Conservation (phyloP, 2,113 vertebrate genomes). For the Chionodraco myersi region DNA sequence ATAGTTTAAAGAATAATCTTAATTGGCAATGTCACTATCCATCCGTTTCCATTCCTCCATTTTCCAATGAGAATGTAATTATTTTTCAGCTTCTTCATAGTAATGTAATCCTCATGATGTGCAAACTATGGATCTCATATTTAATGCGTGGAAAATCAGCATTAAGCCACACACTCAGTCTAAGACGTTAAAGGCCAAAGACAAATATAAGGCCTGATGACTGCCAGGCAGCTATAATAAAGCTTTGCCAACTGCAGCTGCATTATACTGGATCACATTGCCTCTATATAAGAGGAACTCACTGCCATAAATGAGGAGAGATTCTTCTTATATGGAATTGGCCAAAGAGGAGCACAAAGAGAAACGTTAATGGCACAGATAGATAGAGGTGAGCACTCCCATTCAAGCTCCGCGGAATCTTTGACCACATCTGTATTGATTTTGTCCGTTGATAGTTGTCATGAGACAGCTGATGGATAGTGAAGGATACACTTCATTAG, state of each 20-base stretch:
- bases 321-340: conserved; percentile 29
- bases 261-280: conserved; percentile 12
- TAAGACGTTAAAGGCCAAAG: too few species aligned
- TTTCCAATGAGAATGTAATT: not conserved
- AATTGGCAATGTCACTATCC: not conserved
- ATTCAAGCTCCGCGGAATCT: conserved; percentile 71
- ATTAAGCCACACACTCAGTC: conserved; percentile 9
- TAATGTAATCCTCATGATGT: not conserved
- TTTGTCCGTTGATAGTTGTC: conserved; percentile 68
- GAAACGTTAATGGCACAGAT: conserved; percentile 64
- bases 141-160: conserved; percentile 8
- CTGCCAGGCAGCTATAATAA: conserved; percentile 19
- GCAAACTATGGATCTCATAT: conserved; percentile 13
- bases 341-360: conserved; percentile 37
- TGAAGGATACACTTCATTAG: conserved; percentile 79
- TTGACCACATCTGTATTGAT: conserved; percentile 80
- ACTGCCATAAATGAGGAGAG: not conserved
- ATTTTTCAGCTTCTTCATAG: not conserved
- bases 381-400: conserved; percentile 61
- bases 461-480: conserved; percentile 71
- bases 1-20: not conserved
- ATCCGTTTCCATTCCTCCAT: not conserved
- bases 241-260: not conserved
- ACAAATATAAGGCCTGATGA: not conserved
- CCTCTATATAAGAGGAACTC: conserved; percentile 10